phyloP scores from a whole-genome alignment of 2,888 invertebrate species.

The Pandemis heparana region DNA sequence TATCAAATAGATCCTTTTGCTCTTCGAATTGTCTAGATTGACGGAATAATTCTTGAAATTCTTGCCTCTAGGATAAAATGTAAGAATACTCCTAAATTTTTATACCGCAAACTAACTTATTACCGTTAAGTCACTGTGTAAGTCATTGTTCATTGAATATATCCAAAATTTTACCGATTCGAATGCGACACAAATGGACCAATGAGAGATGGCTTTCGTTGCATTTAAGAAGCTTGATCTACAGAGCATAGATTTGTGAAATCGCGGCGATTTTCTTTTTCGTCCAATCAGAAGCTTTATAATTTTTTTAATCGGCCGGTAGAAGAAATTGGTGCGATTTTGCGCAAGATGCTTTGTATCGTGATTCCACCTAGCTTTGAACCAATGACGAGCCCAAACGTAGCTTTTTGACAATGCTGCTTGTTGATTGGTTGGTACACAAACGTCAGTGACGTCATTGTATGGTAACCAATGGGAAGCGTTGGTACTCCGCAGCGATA shows the following conservation, averaged over 20 bases:
- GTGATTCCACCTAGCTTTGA: background rate
- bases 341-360: too few species aligned
- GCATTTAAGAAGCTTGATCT: background rate
- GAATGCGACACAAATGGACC: background rate
- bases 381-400: background rate
- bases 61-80: slow-evolving; percentile 62
- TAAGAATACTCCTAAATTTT: slow-evolving; percentile 62
- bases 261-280: too few species aligned
- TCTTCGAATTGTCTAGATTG: slow-evolving; percentile 22
- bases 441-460: too few species aligned
- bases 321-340: too few species aligned
- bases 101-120: slow-evolving; percentile 52
- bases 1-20: slow-evolving; percentile 29
- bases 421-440: background rate
- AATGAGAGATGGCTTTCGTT: background rate
- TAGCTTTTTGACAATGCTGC: background rate
- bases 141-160: background rate
- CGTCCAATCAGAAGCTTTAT: too few species aligned
- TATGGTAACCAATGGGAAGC: background rate
- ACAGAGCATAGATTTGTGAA: too few species aligned
- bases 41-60: slow-evolving; percentile 46
- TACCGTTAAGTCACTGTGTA: slow-evolving; percentile 58
- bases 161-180: background rate
- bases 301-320: too few species aligned
- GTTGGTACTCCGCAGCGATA: background rate